These are phyloP conservation scores for Lucilia cuprina DNA, from an alignment of 1,140 invertebrate species.

Conservation along the genomic window DNA sequence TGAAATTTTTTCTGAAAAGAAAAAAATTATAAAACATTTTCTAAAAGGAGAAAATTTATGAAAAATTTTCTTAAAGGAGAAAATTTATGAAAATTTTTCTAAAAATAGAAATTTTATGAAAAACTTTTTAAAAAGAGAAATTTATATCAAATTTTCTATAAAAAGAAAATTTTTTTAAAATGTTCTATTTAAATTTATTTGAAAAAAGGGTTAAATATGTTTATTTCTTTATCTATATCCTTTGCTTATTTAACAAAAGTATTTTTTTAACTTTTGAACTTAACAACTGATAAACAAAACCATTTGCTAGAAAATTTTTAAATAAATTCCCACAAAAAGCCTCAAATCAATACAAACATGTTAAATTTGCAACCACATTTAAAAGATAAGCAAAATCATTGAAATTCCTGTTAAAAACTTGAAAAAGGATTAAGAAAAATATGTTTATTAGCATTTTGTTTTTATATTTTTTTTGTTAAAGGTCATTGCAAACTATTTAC, in stretches of 20 bases:
- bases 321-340: not conserved
- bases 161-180: too few species aligned
- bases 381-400: not conserved
- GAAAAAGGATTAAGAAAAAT: not conserved
- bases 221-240: not conserved
- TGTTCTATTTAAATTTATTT: too few species aligned
- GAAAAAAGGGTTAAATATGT: too few species aligned
- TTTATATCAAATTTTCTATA: too few species aligned
- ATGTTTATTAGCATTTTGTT: not conserved
- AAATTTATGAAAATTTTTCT: too few species aligned
- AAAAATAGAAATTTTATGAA: too few species aligned
- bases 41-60: too few species aligned
- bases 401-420: not conserved
- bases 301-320: not conserved
- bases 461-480: not conserved
- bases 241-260: not conserved
- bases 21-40: too few species aligned
- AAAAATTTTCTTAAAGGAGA: too few species aligned
- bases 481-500: not conserved
- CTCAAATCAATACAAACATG: not conserved
- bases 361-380: not conserved
- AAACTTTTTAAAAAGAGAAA: too few species aligned
- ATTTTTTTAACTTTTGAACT: conserved; percentile 6
- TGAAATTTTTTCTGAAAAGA: too few species aligned
- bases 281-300: not conserved